phyloP scores from a whole-genome alignment of 2,888 invertebrate genomes.

The Parnassius smintheus region DNA sequence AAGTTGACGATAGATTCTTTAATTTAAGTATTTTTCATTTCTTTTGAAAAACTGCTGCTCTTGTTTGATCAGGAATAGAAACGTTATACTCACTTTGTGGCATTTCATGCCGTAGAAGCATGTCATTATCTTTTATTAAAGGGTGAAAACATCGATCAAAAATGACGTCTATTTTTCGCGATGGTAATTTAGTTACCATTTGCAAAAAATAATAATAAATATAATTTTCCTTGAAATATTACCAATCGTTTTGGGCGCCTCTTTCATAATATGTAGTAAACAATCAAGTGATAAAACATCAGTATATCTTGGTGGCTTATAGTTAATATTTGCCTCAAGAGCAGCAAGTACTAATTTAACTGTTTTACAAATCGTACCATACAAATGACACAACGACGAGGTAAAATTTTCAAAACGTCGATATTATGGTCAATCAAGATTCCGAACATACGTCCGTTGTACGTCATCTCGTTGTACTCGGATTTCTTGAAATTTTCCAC shows the following conservation, averaged over 20 bases:
- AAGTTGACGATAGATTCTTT: slow-evolving; percentile 36
- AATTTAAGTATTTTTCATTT: slow-evolving; percentile 36
- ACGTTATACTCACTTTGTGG: slow-evolving; percentile 34
- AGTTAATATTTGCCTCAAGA: slow-evolving; percentile 15
- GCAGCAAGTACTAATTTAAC: slow-evolving; percentile 34
- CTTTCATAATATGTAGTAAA: slow-evolving; percentile 36
- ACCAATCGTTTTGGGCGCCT: slow-evolving; percentile 41
- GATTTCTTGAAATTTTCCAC: slow-evolving; percentile 28
- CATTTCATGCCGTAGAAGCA: no score
- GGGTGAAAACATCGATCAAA: slow-evolving; percentile 30
- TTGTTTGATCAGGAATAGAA: slow-evolving; percentile 33
- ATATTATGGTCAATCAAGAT: slow-evolving; percentile 34
- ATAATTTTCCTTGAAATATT: slow-evolving; percentile 38
- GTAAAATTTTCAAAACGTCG: slow-evolving; percentile 31
- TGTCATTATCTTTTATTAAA: slow-evolving; percentile 30
- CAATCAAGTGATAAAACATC: no score
- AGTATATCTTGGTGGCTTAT: no score
- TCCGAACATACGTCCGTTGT: slow-evolving; percentile 33
- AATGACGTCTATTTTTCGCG: slow-evolving; percentile 17
- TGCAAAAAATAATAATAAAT: no score
- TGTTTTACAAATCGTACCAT: slow-evolving; percentile 40
- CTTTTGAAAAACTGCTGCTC: slow-evolving; percentile 32
- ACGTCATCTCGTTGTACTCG: slow-evolving; percentile 30
- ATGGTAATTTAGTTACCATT: slow-evolving; percentile 29
- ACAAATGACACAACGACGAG: slow-evolving; percentile 37